These are phyloP conservation scores for Chiroxiphia lanceolata DNA, from an alignment of 2,797 vertebrate genomes.

Conservation along the genomic window DNA sequence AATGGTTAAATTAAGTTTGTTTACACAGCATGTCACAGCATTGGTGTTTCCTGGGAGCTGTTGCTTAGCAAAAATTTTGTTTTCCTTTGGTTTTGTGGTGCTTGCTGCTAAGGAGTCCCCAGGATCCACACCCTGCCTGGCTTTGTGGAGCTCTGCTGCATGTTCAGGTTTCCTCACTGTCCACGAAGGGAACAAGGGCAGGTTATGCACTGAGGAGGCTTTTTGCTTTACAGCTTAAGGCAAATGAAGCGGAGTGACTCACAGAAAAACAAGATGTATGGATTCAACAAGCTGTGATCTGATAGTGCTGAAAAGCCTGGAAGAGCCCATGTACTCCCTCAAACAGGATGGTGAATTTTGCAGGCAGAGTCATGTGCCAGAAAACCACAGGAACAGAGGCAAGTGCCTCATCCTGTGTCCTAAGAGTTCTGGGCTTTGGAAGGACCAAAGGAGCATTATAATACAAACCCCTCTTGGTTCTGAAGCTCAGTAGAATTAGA, in stretches of 20 bases:
- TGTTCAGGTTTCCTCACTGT: neutral
- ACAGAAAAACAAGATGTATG: neutral
- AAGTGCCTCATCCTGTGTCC: neutral
- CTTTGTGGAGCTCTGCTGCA: neutral
- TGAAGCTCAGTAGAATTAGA: neutral
- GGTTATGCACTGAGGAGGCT: neutral
- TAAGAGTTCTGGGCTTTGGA: neutral
- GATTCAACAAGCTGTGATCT: neutral
- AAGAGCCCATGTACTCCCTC: neutral
- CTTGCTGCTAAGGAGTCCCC: neutral
- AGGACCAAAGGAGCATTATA: neutral
- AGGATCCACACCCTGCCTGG: rapidly evolving
- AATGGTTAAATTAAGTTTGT: neutral
- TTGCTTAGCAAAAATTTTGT: neutral
- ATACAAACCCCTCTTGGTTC: neutral
- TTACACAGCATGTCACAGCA: rapidly evolving
- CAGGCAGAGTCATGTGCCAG: neutral
- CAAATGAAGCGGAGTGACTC: neutral
- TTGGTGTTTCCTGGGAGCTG: neutral
- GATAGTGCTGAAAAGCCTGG: neutral
- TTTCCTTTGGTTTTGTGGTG: neutral
- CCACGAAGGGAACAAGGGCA: neutral
- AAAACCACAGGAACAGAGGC: neutral
- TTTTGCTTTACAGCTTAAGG: neutral
- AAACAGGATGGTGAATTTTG: neutral